Percentiles rank a stretch among this genome's conserved stretches.
These are phyloP conservation scores for Polymixis flavicincta DNA, from an alignment of 2,888 invertebrate species.

Conservation along the genomic window DNA sequence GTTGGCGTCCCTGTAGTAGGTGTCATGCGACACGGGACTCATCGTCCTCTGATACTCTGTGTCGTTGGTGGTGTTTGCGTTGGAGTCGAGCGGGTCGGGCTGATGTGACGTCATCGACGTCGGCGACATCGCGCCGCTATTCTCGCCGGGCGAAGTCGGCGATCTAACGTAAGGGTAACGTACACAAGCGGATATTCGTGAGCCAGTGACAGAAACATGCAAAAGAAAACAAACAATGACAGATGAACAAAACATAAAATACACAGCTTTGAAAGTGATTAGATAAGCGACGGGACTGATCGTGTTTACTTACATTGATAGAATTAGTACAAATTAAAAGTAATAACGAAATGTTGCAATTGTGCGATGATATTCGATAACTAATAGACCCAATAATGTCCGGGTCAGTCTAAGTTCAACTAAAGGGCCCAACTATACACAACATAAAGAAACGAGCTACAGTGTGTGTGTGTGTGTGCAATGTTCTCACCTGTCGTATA, in stretches of 20 bases:
- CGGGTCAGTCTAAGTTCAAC: conserved; percentile 67
- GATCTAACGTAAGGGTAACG: conserved; percentile 86
- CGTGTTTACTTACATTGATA: conserved; percentile 68
- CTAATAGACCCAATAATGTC: conserved; percentile 62
- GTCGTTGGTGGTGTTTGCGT: conserved; percentile 78
- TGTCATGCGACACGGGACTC: conserved; percentile 91
- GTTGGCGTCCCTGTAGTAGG: conserved; percentile 88
- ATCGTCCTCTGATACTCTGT: conserved; percentile 82
- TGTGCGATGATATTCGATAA: conserved; percentile 69
- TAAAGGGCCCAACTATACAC: conserved; percentile 76
- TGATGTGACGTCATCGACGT: conserved; percentile 80
- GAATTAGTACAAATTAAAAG: conserved; percentile 73
- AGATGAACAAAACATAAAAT: conserved; percentile 80
- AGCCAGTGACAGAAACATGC: conserved; percentile 90
- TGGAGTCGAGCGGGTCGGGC: conserved; percentile 78
- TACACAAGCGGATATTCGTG: conserved; percentile 89
- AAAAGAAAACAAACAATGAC: conserved; percentile 85
- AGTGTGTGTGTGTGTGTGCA: conserved; percentile 24
- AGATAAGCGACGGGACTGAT: conserved; percentile 78
- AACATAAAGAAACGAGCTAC: conserved; percentile 71
- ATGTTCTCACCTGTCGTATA: conserved; percentile 94
- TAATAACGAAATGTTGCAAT: conserved; percentile 74
- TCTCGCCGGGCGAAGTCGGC: conserved; percentile 84
- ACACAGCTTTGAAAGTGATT: conserved; percentile 75
- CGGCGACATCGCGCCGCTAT: conserved; percentile 87